Conservation (phyloP, 30 jellyfish, hydroid and myxozoan species). For the Aurelia aurita region DNA sequence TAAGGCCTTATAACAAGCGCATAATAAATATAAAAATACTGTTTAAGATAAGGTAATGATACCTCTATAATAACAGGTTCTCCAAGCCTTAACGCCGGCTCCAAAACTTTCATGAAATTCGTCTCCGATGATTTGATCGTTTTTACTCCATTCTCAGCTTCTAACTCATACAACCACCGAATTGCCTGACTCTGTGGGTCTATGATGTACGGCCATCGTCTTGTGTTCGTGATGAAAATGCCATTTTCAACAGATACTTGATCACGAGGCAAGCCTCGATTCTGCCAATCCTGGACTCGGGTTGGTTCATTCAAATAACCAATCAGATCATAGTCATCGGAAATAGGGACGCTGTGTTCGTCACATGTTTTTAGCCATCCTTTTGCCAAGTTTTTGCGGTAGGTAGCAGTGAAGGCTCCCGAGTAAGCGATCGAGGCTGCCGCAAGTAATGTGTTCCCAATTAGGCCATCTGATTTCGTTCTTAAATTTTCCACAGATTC, state of each 20-base stretch:
- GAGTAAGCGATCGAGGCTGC: constrained; percentile 81
- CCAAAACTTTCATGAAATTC: constrained; percentile 75
- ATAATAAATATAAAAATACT: too few species aligned
- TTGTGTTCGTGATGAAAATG: constrained; percentile 60
- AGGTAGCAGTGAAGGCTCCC: constrained; percentile 74
- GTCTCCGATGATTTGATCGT: constrained; percentile 68
- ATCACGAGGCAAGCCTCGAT: constrained; percentile 87
- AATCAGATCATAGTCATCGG: constrained; percentile 47
- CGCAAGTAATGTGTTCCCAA: constrained; percentile 70
- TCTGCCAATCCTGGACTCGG: constrained; percentile 80
- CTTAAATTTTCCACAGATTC: constrained; percentile 57
- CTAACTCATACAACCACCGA: constrained; percentile 76
- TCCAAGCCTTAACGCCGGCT: constrained; percentile 87
- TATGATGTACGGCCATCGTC: constrained; percentile 82
- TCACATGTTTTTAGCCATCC: constrained; percentile 62
- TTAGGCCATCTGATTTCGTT: constrained; percentile 53
- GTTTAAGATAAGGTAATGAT: background rate
- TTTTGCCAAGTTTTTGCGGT: constrained; percentile 49
- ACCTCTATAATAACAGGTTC: constrained; percentile 87
- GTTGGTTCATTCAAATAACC: constrained; percentile 66
- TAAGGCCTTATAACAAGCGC: too few species aligned
- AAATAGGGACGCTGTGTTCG: constrained; percentile 29
- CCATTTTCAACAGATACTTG: constrained; percentile 87
- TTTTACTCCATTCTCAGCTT: constrained; percentile 63
- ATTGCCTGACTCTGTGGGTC: constrained; percentile 95